Evolutionary conservation across 1,140 invertebrate genomes (phyloP).

Genomic region (Eurytemora carolleeae): DNA sequence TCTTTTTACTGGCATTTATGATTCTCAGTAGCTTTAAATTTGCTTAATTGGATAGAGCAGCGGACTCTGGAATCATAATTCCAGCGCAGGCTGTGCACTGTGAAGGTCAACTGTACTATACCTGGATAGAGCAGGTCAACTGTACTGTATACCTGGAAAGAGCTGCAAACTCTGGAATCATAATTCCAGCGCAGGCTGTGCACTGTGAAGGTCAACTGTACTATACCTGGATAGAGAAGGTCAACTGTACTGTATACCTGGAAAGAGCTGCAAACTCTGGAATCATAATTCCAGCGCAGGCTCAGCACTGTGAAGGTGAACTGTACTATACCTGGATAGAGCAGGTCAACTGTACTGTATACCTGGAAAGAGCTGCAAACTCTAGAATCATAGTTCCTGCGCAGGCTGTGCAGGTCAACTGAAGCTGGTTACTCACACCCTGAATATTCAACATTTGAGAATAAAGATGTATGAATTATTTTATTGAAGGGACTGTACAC

Average conservation of each 20-base stretch:
- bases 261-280: slow-evolving; percentile 70
- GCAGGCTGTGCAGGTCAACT: slow-evolving; percentile 74
- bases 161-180: slow-evolving; percentile 91
- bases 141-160: neutral
- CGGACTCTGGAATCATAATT: slow-evolving; percentile 92
- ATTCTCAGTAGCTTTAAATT: too few relatives aligned
- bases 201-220: slow-evolving; percentile 51
- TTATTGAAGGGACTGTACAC: too few relatives aligned
- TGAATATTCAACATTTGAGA: too few relatives aligned
- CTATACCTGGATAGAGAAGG: too few relatives aligned
- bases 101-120: too few relatives aligned
- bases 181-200: slow-evolving; percentile 90
- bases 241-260: too few relatives aligned
- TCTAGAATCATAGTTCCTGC: slow-evolving; percentile 96
- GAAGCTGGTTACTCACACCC: slow-evolving; percentile 1
- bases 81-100: slow-evolving; percentile 92
- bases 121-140: too few relatives aligned
- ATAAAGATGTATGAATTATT: too few relatives aligned
- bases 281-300: slow-evolving; percentile 92
- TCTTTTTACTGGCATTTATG: too few relatives aligned
- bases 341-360: too few relatives aligned
- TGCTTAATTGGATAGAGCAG: slow-evolving; percentile 36
- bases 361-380: slow-evolving; percentile 48
- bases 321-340: too few relatives aligned
- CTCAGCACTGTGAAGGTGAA: slow-evolving; percentile 83